phyloP scores from a whole-genome alignment of 2,113 vertebrate genomes.

The Myotis lucifugus region DNA sequence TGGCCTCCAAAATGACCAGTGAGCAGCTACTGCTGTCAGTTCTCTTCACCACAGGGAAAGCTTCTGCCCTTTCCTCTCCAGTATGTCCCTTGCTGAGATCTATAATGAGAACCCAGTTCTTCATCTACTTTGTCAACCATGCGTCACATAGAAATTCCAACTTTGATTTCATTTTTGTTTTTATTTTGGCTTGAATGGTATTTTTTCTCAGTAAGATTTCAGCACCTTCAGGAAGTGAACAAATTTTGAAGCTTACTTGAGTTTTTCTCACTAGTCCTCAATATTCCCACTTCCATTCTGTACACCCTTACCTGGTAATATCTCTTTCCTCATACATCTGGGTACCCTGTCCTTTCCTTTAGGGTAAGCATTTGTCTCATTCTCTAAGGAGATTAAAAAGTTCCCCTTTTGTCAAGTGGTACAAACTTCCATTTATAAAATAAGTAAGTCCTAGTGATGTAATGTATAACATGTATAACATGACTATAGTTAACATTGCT shows the following conservation, averaged over 20 bases:
- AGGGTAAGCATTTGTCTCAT: background rate
- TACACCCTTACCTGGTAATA: background rate
- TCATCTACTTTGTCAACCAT: background rate
- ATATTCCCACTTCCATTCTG: background rate
- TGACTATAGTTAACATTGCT: background rate
- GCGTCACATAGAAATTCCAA: background rate
- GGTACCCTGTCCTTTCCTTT: background rate
- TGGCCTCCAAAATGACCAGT: too few species aligned
- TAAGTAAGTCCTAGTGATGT: background rate
- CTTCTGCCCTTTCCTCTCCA: background rate
- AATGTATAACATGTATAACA: background rate
- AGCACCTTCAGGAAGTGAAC: background rate
- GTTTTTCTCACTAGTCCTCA: background rate
- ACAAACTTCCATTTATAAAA: background rate
- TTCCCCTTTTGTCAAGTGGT: background rate
- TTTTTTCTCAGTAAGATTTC: background rate
- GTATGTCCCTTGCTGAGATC: background rate
- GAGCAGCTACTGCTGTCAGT: background rate
- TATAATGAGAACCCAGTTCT: background rate
- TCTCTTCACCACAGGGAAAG: background rate
- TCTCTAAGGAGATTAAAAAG: background rate
- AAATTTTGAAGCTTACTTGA: background rate
- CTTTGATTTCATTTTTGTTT: background rate
- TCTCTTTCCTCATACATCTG: background rate
- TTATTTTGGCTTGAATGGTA: background rate